phyloP scores from a whole-genome alignment of 2,888 invertebrate species.

The Nysson spinosus region DNA sequence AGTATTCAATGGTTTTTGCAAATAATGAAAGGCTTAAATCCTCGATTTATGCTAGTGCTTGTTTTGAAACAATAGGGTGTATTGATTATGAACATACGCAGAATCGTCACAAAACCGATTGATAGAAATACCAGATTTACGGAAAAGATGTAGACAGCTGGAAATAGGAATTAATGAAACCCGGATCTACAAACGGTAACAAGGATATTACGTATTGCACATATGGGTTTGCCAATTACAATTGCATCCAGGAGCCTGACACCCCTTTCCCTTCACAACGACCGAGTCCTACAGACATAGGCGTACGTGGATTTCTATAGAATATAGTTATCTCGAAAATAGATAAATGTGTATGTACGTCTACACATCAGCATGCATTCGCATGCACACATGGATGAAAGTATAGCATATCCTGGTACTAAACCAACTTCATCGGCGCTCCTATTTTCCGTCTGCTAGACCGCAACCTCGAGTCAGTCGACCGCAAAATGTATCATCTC shows the following conservation, averaged over 20 bases:
- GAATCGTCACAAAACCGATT: conserved; percentile 43
- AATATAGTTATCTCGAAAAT: conserved; percentile 5
- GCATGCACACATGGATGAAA: conserved; percentile 17
- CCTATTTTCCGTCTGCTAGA: conserved; percentile 66
- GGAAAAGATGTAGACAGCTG: conserved; percentile 37
- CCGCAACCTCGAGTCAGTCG: conserved; percentile 67
- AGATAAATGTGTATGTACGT: neutral
- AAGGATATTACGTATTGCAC: conserved; percentile 59
- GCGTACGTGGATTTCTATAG: conserved; percentile 1
- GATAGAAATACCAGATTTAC: conserved; percentile 27
- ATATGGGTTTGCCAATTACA: conserved; percentile 69
- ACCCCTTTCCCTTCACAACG: too few relatives aligned
- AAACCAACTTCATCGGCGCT: conserved; percentile 46
- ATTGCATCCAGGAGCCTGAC: conserved; percentile 62
- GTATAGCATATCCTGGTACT: conserved; percentile 9
- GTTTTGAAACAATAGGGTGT: too few relatives aligned
- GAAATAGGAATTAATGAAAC: conserved; percentile 57
- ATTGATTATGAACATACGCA: too few relatives aligned
- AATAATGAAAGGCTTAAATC: conserved; percentile 13
- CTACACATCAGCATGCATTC: neutral
- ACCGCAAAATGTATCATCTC: conserved; percentile 71
- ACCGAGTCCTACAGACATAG: conserved; percentile 4
- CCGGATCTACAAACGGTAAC: conserved; percentile 41
- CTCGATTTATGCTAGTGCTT: too few relatives aligned
- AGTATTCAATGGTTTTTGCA: too few relatives aligned